Conservation (phyloP, 2,113 vertebrate species). For the Erpornis zantholeuca region DNA sequence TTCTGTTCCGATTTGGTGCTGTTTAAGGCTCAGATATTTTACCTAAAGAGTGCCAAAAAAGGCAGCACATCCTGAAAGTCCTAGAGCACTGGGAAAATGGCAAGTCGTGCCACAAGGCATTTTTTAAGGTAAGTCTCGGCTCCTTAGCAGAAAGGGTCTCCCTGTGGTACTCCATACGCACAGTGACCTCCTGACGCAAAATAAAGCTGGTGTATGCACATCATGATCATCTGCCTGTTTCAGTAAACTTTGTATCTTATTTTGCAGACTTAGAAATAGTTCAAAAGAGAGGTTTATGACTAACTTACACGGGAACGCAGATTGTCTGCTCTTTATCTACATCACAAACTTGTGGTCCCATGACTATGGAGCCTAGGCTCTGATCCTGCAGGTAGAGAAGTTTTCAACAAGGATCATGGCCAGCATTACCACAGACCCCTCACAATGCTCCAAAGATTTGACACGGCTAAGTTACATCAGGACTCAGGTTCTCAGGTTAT, state of each 20-base stretch:
- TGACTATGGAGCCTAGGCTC: background rate
- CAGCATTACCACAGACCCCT: background rate
- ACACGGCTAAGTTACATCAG: too few species aligned
- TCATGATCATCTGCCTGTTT: background rate
- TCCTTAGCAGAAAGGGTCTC: too few species aligned
- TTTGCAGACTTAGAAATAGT: background rate
- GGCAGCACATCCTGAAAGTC: accelerated
- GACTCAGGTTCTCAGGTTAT: background rate
- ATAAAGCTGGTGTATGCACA: background rate
- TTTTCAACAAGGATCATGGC: background rate
- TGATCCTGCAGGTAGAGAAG: background rate
- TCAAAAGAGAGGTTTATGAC: background rate
- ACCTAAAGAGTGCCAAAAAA: accelerated
- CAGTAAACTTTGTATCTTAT: background rate
- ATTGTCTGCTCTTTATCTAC: background rate
- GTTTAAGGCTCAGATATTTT: accelerated
- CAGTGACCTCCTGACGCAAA: background rate
- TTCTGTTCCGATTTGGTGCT: accelerated
- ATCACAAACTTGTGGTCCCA: background rate
- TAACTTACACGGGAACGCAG: background rate
- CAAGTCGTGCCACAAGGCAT: accelerated
- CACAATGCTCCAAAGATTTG: background rate
- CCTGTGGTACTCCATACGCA: accelerated
- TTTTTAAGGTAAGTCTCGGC: too few species aligned
- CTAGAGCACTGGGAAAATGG: accelerated